phyloP scores from a whole-genome alignment of 2,797 vertebrate genomes.

The Periophthalmus magnuspinnatus region DNA sequence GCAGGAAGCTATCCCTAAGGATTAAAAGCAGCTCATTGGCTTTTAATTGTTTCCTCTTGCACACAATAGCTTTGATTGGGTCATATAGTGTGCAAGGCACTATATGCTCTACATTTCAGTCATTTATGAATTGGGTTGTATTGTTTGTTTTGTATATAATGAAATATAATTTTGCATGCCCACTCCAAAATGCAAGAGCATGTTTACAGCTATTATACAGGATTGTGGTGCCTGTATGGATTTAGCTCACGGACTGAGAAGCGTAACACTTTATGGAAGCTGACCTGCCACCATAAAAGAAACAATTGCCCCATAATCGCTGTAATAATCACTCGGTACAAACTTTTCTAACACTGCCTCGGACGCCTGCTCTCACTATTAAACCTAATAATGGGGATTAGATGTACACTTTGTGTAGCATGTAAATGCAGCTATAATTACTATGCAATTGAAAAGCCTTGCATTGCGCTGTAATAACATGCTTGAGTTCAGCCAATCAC shows the following conservation, averaged over 20 bases:
- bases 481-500: conserved; percentile 69
- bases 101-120: conserved; percentile 31
- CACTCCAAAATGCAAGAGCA: conserved; percentile 2
- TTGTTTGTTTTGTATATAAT: conserved; percentile 30
- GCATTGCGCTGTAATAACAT: conserved; percentile 67
- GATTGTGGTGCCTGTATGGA: conserved; percentile 12
- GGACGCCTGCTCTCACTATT: conserved; percentile 47
- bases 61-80: conserved; percentile 61
- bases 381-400: conserved; percentile 67
- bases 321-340: conserved; percentile 60
- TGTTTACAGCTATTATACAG: background rate
- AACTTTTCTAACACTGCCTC: conserved; percentile 40
- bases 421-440: conserved; percentile 70
- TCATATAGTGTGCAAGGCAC: conserved; percentile 60
- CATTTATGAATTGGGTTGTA: conserved; percentile 29
- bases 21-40: conserved; percentile 71
- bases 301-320: conserved; percentile 60
- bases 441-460: conserved; percentile 54
- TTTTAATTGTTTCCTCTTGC: conserved; percentile 77
- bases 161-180: conserved; percentile 24
- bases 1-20: conserved; percentile 75
- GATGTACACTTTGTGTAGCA: conserved; percentile 70
- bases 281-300: conserved; percentile 46
- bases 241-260: conserved; percentile 32
- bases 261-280: conserved; percentile 38